Conservation (phyloP, 2,113 vertebrate genomes). For the Cisticola juncidis region DNA sequence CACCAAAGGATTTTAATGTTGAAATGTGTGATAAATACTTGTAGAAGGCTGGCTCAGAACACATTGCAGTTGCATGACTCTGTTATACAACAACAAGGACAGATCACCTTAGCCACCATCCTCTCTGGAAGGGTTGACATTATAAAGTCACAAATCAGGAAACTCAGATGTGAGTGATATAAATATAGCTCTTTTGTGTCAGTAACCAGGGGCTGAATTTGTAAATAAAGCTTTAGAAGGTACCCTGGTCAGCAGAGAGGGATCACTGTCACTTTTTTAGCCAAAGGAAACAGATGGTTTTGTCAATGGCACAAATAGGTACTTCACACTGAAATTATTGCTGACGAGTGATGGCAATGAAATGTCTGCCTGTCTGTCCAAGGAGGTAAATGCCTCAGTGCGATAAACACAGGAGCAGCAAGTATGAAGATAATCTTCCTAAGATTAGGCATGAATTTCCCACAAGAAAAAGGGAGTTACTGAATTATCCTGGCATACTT, state of each 20-base stretch:
- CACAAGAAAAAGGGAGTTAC: background rate
- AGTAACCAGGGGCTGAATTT: background rate
- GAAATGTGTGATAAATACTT: background rate
- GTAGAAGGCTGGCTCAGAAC: background rate
- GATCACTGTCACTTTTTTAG: background rate
- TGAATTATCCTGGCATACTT: background rate
- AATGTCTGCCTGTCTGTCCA: background rate
- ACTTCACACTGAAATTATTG: background rate
- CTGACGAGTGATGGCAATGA: background rate
- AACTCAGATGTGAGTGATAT: background rate
- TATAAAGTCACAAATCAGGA: background rate
- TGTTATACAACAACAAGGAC: background rate
- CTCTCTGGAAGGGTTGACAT: background rate
- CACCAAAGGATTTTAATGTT: background rate
- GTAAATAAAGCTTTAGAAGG: background rate
- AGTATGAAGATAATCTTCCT: background rate
- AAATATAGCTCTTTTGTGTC: background rate
- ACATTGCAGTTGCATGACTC: background rate
- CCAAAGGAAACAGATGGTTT: background rate
- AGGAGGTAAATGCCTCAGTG: background rate
- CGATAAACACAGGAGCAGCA: background rate
- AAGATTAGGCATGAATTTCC: background rate
- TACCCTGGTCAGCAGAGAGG: background rate
- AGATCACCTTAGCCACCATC: background rate
- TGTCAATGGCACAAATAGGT: background rate